Conservation (phyloP, 2,888 invertebrate species). For the Seladonia tumulorum region DNA sequence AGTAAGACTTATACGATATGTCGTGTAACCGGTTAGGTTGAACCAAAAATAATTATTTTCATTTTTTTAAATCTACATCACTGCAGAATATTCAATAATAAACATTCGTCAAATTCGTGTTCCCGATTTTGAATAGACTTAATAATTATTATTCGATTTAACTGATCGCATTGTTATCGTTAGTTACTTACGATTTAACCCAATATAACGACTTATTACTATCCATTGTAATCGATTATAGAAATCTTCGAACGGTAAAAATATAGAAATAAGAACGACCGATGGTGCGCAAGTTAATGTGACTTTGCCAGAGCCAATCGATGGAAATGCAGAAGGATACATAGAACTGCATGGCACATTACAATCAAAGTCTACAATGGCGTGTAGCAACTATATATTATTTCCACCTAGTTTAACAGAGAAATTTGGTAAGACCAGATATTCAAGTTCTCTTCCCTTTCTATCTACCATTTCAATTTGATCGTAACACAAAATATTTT, state of each 20-base stretch:
- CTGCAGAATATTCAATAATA: background rate
- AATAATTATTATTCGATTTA: background rate
- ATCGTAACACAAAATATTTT: background rate
- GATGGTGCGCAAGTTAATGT: conserved; percentile 78
- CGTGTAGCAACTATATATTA: conserved; percentile 70
- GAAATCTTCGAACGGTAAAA: conserved; percentile 73
- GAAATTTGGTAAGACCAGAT: conserved; percentile 74
- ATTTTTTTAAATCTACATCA: background rate
- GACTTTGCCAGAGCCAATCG: conserved; percentile 73
- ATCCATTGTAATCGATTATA: conserved; percentile 40
- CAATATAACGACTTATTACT: background rate
- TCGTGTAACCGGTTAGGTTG: background rate
- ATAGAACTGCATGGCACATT: conserved; percentile 78
- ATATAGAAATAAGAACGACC: conserved; percentile 76
- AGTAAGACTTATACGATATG: conserved; percentile 61
- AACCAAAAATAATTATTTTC: background rate
- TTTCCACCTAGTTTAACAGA: conserved; percentile 69
- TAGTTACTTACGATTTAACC: background rate
- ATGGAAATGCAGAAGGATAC: conserved; percentile 71
- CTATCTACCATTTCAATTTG: background rate
- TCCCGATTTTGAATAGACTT: background rate
- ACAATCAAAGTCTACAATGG: conserved; percentile 77
- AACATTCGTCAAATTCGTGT: background rate
- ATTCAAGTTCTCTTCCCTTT: conserved; percentile 1
- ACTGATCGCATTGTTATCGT: background rate